These are phyloP conservation scores for Glaucidium brasilianum DNA, from an alignment of 2,113 vertebrate genomes.

Conservation along the genomic window DNA sequence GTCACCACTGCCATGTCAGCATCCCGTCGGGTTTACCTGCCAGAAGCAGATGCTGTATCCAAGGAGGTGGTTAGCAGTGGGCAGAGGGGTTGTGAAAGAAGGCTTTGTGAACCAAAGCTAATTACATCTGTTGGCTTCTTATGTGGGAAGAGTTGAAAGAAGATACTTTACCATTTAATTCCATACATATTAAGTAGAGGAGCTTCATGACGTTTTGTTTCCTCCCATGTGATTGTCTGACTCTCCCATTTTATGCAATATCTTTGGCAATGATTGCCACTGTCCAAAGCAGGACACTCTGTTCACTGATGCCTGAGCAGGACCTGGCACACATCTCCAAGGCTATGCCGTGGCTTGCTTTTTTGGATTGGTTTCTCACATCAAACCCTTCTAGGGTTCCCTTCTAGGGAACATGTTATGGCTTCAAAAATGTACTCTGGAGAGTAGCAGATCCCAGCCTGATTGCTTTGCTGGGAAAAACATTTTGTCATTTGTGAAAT, in stretches of 20 bases:
- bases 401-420: neutral
- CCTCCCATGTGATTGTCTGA: neutral
- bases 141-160: neutral
- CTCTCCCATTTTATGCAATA: neutral
- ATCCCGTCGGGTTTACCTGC: neutral
- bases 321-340: neutral
- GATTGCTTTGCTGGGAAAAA: neutral
- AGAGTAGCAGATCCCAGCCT: neutral
- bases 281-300: neutral
- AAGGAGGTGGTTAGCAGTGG: neutral
- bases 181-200: rapidly evolving
- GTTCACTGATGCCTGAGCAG: neutral
- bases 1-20: neutral
- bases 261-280: neutral
- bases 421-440: neutral
- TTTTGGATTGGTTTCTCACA: neutral
- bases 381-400: neutral
- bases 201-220: neutral
- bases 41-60: neutral
- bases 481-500: neutral
- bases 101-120: neutral
- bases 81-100: neutral
- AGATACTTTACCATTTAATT: neutral
- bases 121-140: neutral
- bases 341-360: neutral